Evolutionary conservation across 2,888 invertebrate genomes (phyloP).

Genomic region (Trissoscelio sp.): DNA sequence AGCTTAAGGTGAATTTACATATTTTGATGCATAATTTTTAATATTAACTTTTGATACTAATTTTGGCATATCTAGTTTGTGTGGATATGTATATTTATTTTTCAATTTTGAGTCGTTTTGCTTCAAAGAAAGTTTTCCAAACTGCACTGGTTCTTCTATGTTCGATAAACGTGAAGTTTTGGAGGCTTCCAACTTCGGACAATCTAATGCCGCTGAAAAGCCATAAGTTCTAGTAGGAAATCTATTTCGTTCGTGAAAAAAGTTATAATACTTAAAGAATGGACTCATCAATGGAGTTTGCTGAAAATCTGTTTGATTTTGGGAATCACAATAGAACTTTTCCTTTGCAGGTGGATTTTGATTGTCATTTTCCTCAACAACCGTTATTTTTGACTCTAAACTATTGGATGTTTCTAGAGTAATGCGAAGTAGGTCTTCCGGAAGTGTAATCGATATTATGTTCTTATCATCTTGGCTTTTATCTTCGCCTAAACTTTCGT

Average conservation of each 20-base stretch:
- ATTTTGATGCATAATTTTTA: too few species aligned
- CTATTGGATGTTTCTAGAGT: slow-evolving; percentile 76
- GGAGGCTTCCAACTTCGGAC: not conserved
- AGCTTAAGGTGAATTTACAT: too few species aligned
- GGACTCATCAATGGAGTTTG: not conserved
- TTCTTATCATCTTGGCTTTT: slow-evolving; percentile 70
- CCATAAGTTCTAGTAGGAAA: not conserved
- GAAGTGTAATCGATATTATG: slow-evolving; percentile 78
- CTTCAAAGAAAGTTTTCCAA: not conserved
- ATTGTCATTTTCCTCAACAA: slow-evolving; percentile 65
- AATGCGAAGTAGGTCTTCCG: slow-evolving; percentile 78
- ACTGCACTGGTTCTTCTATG: not conserved
- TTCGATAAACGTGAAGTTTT: not conserved
- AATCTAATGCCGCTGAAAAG: not conserved
- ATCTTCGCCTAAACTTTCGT: not conserved
- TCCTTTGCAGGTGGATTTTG: not conserved
- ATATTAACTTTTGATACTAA: too few species aligned
- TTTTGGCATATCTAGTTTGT: too few species aligned
- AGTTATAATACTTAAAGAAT: slow-evolving; percentile 6
- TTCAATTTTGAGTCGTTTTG: not conserved
- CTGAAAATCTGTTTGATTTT: slow-evolving; percentile 74
- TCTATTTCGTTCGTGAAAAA: slow-evolving; percentile 2
- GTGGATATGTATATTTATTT: too few species aligned
- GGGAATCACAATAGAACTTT: slow-evolving; percentile 68
- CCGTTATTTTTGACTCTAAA: slow-evolving; percentile 76